These are phyloP conservation scores for Platygyra sinensis DNA, from an alignment of 64 coral and sea anemone species.

Conservation along the genomic window DNA sequence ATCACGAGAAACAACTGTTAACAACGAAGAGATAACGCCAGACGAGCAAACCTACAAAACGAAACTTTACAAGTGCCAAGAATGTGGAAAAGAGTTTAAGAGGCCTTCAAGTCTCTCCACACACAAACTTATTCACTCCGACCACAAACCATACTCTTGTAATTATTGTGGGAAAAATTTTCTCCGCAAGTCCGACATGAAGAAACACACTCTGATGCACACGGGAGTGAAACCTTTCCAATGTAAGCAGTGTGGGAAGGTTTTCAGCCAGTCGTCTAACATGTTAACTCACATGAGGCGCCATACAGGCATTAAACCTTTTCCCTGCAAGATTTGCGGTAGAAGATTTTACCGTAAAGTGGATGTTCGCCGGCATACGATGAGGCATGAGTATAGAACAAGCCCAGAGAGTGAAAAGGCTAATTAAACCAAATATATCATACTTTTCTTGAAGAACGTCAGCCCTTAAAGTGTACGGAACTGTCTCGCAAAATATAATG, in stretches of 20 bases:
- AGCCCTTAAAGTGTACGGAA: not conserved
- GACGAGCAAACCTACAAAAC: slow-evolving; percentile 14
- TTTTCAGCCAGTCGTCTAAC: slow-evolving; percentile 91
- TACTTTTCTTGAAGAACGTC: not conserved
- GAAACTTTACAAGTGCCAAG: slow-evolving; percentile 75
- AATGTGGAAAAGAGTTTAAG: slow-evolving; percentile 89
- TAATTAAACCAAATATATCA: not conserved
- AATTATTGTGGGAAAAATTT: slow-evolving; percentile 89
- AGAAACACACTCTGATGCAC: slow-evolving; percentile 92
- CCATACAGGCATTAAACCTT: slow-evolving; percentile 89
- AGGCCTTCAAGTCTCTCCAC: slow-evolving; percentile 90
- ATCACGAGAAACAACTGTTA: not conserved
- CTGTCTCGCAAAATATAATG: not conserved
- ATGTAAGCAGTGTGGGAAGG: slow-evolving; percentile 93
- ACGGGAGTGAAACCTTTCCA: slow-evolving; percentile 91
- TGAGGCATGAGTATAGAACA: slow-evolving; percentile 80
- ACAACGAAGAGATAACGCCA: not conserved
- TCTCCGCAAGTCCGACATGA: slow-evolving; percentile 94
- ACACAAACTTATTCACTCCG: slow-evolving; percentile 90
- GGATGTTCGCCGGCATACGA: slow-evolving; percentile 81
- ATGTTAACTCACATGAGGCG: slow-evolving; percentile 93
- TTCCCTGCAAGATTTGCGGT: slow-evolving; percentile 91
- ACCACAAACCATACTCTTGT: slow-evolving; percentile 89
- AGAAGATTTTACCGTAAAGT: slow-evolving; percentile 90
- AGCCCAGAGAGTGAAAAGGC: slow-evolving; percentile 14